Conservation (phyloP, 53 echinoderm and acorn worm species). For the Antedon mediterranea region DNA sequence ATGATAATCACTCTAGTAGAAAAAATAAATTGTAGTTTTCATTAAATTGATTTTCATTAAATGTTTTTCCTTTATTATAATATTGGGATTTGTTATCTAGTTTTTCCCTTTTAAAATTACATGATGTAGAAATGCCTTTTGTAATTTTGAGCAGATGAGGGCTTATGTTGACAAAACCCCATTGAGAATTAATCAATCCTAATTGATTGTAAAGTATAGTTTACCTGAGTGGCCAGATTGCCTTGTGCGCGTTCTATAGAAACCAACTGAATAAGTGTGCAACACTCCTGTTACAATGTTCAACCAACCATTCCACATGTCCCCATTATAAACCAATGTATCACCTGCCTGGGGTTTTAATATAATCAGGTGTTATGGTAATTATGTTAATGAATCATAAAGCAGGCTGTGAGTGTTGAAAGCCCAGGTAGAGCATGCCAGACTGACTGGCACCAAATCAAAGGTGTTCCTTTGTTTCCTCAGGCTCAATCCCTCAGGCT, state of each 20-base stretch:
- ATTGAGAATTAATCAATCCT: too few relatives aligned
- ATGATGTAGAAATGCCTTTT: too few relatives aligned
- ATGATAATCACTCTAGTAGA: background rate
- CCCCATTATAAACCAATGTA: background rate
- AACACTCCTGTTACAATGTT: background rate
- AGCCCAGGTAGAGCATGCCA: slow-evolving; percentile 34
- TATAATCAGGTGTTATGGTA: slow-evolving; percentile 51
- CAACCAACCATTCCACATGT: background rate
- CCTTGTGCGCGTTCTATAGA: too few relatives aligned
- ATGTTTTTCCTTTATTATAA: too few relatives aligned
- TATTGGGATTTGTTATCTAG: too few relatives aligned
- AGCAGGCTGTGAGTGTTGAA: slow-evolving; percentile 15
- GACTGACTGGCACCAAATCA: slow-evolving; percentile 47
- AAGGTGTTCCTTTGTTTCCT: slow-evolving; percentile 49
- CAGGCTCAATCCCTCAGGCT: background rate
- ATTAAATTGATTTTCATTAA: too few relatives aligned
- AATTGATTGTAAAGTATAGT: too few relatives aligned
- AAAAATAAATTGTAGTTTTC: too few relatives aligned
- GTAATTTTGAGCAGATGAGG: too few relatives aligned
- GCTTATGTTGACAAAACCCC: too few relatives aligned
- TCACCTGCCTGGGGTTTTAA: background rate
- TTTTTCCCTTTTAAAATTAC: too few relatives aligned
- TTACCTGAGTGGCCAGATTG: background rate
- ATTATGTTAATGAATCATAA: slow-evolving; percentile 85
- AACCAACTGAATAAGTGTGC: background rate